Percentiles rank a stretch among this genome's conserved stretches.
Evolutionary conservation across 2,888 invertebrate species (phyloP).

Genomic region (Aporophyla lueneburgensis): DNA sequence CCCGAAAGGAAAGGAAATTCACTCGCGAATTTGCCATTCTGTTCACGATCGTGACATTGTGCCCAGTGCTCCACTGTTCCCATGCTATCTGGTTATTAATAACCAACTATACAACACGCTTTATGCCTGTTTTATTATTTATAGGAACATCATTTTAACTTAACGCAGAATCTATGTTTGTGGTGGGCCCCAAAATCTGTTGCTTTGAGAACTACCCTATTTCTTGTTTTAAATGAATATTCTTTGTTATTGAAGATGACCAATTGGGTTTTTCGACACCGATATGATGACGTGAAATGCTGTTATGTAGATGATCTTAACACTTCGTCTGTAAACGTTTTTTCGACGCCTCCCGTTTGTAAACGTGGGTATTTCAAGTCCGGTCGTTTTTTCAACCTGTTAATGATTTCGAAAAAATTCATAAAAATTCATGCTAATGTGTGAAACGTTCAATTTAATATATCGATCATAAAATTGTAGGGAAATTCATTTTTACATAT

Average conservation of each 20-base stretch:
- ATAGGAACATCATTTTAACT: slow-evolving; percentile 15
- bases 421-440: too few relatives aligned
- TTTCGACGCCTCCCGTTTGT: too few relatives aligned
- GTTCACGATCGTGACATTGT: slow-evolving; percentile 78
- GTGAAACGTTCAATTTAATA: too few relatives aligned
- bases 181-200: slow-evolving; percentile 3
- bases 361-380: too few relatives aligned
- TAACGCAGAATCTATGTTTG: neutral
- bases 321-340: too few relatives aligned
- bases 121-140: slow-evolving; percentile 37
- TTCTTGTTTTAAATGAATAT: neutral
- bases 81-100: slow-evolving; percentile 77
- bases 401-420: too few relatives aligned
- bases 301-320: neutral
- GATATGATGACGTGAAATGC: neutral
- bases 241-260: neutral
- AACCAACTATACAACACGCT: slow-evolving; percentile 70
- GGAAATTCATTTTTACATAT: too few relatives aligned
- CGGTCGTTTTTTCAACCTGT: too few relatives aligned
- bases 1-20: slow-evolving; percentile 88
- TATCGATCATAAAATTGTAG: too few relatives aligned
- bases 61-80: slow-evolving; percentile 75
- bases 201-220: neutral
- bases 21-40: slow-evolving; percentile 83
- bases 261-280: neutral